Evolutionary conservation across 2,797 vertebrate species (phyloP).

Genomic region (Ciconia nigra): DNA sequence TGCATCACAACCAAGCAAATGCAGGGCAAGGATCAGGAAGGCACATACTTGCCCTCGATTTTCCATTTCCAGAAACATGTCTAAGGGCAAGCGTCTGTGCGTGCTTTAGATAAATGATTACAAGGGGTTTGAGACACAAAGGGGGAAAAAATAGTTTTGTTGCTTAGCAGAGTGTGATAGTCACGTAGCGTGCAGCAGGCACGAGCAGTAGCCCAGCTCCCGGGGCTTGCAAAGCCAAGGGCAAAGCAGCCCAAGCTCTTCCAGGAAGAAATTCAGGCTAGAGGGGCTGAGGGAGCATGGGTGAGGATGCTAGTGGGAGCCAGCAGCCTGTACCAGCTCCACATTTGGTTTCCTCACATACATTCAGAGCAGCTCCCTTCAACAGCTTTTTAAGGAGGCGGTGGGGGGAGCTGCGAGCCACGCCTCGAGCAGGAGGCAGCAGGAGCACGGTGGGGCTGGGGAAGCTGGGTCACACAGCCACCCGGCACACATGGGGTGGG

Average conservation of each 20-base stretch:
- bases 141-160: not conserved
- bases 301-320: not conserved
- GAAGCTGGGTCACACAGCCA: not conserved
- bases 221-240: not conserved
- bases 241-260: not conserved
- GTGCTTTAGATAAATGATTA: not conserved
- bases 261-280: not conserved
- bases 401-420: accelerated
- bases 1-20: not conserved
- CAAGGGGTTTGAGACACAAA: conserved; percentile 21
- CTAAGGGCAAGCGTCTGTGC: not conserved
- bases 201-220: not conserved
- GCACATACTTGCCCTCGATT: accelerated
- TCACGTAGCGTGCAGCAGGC: not conserved
- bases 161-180: not conserved
- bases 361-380: not conserved
- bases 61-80: not conserved
- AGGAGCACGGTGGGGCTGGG: accelerated
- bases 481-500: accelerated
- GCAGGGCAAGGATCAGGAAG: not conserved
- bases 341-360: not conserved
- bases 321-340: not conserved
- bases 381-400: not conserved
- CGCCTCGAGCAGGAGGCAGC: not conserved
- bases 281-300: not conserved